Conservation (phyloP, 2,113 vertebrate genomes). For the Petaurus breviceps region DNA sequence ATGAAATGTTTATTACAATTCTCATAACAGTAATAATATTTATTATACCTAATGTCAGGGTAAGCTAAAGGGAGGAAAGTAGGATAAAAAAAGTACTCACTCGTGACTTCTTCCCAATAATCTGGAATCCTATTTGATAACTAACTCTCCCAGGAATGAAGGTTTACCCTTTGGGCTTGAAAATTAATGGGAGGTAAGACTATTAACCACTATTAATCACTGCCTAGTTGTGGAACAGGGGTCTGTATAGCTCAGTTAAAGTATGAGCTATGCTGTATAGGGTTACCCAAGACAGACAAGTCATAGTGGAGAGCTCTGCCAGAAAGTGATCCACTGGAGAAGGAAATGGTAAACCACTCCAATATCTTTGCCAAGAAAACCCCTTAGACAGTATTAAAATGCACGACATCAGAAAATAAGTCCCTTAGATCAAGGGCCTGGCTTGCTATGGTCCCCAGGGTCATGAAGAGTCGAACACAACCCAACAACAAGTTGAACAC, state of each 20-base stretch:
- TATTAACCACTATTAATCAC: background rate
- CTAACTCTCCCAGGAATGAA: background rate
- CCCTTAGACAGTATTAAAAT: background rate
- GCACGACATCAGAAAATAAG: no score
- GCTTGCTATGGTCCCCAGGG: no score
- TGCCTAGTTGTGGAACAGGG: background rate
- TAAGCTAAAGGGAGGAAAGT: background rate
- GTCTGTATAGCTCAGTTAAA: background rate
- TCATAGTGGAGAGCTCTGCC: background rate
- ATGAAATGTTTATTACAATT: constrained; percentile 53
- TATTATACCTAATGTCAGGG: background rate
- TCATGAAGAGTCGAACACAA: no score
- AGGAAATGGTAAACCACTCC: background rate
- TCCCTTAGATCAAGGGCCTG: no score
- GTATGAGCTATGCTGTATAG: background rate
- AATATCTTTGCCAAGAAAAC: background rate
- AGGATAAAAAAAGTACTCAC: constrained; percentile 18
- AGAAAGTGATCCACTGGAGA: background rate
- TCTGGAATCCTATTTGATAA: background rate
- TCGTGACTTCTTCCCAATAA: background rate
- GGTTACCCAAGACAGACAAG: background rate
- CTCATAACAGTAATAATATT: background rate
- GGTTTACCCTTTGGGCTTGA: background rate
- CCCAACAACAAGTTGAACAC: no score
- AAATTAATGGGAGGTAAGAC: background rate